Conservation (phyloP, 2,797 vertebrate species). For the Calcarius lapponicus region DNA sequence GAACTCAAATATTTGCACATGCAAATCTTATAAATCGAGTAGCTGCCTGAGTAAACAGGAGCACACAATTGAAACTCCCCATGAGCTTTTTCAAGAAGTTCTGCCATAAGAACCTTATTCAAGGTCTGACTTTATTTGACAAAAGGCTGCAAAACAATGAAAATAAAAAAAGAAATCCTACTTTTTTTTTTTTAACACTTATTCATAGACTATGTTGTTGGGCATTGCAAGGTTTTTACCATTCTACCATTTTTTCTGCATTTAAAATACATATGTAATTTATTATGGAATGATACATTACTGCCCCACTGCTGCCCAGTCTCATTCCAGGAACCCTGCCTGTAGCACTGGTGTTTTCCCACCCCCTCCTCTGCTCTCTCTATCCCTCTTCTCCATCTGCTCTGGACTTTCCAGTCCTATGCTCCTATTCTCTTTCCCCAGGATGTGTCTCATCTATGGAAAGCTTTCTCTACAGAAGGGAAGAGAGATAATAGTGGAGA, state of each 20-base stretch:
- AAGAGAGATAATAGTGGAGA: not conserved
- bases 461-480: not conserved
- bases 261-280: not conserved
- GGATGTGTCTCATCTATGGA: rapidly evolving
- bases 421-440: not conserved
- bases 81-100: not conserved
- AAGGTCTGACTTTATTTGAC: constrained; percentile 49
- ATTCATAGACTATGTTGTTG: not conserved
- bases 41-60: not conserved
- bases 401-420: not conserved
- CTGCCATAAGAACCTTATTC: not conserved
- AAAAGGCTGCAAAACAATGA: not conserved
- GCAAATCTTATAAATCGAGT: not conserved
- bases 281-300: not conserved
- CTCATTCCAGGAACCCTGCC: not conserved
- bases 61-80: not conserved
- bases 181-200: not conserved
- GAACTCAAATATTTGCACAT: constrained; percentile 27
- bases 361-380: not conserved
- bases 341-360: not conserved
- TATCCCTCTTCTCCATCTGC: not conserved
- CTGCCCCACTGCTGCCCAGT: not conserved
- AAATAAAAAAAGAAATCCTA: not conserved
- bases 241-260: not conserved
- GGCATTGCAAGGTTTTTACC: not conserved